Base-by-base conservation (phyloP, 2,888 invertebrate species). In the Neuroscelio doddi region DNA sequence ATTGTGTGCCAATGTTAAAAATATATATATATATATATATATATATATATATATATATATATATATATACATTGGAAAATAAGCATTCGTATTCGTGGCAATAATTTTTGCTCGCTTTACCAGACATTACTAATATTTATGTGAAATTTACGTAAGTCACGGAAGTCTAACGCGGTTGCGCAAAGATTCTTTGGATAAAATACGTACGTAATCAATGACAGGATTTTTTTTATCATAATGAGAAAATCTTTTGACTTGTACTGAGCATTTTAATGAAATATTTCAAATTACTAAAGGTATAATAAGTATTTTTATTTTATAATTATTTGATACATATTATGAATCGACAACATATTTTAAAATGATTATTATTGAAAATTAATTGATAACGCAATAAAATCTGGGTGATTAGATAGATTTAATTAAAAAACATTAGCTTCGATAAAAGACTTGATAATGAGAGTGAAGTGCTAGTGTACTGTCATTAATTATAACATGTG, bases 141-240 rank as follows among this genome's bases (percentile, higher is more conserved):
- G 58, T 62, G 59, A 56, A 63, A 59, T 69, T 69, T 69, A 69
- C 59, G 63, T 65, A 69, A 69, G 61, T 55, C 58, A 26, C 64
- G 68, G 68, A 68, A 68, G 65, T 65, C 50, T 63, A 57, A 38
- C 53, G 57, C 57, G 57, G 32, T 57, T 65, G 65, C 58, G 63
- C 63, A 52, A 57, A 59, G 53, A 65, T 63, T 52, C 59, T 62
- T 59, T 56, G 59, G 58, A 65, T 65, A 65, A 65, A 59, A 69
- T 63, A 63, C 46, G 63, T 51, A 53, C 52, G 59, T 56, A 69
- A 63, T 57, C 59, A 63, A 51, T 39, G 53, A 36, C 62, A 49
- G 59, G 41, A 56, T 58, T 66, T 65, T 58, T 66, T 65, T 61
- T 61, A 61, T 66, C 57, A 49, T 36, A 45, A 66, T 44, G 45